Evolutionary conservation across 30 jellyfish, hydroid and myxozoan genomes (phyloP).

Genomic region (Hydra vulgaris): DNA sequence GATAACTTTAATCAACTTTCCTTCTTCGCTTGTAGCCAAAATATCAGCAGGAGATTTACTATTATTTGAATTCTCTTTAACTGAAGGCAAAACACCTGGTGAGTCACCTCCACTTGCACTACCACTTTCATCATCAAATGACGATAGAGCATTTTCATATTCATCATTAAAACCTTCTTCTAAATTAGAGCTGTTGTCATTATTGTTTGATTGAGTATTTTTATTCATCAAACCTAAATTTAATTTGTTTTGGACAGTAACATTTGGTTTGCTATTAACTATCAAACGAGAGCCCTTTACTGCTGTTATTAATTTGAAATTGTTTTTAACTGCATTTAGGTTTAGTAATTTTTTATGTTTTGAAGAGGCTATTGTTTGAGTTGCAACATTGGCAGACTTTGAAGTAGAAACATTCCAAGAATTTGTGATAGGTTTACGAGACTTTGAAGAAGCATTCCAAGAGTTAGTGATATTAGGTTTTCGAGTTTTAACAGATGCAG

Average conservation of each 20-base stretch:
- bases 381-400: too few relatives aligned
- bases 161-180: background rate
- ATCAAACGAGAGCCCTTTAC: background rate
- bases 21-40: constrained; percentile 22
- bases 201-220: background rate
- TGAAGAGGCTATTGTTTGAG: too few relatives aligned
- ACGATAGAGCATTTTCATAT: background rate
- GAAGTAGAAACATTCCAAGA: too few relatives aligned
- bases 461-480: too few relatives aligned
- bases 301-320: background rate
- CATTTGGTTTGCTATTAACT: background rate
- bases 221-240: too few relatives aligned
- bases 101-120: background rate
- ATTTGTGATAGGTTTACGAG: too few relatives aligned
- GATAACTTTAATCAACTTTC: background rate
- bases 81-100: background rate
- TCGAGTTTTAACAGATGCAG: too few relatives aligned
- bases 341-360: too few relatives aligned
- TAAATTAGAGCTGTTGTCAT: background rate
- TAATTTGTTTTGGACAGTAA: background rate
- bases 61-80: background rate
- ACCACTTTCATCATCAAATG: background rate
- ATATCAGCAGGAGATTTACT: constrained; percentile 5
- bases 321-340: background rate
- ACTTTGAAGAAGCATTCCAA: too few relatives aligned